Evolutionary conservation across 35 echinoderm and acorn worm species (phyloP).

Genomic region (Hemicentrotus pulcherrimus): DNA sequence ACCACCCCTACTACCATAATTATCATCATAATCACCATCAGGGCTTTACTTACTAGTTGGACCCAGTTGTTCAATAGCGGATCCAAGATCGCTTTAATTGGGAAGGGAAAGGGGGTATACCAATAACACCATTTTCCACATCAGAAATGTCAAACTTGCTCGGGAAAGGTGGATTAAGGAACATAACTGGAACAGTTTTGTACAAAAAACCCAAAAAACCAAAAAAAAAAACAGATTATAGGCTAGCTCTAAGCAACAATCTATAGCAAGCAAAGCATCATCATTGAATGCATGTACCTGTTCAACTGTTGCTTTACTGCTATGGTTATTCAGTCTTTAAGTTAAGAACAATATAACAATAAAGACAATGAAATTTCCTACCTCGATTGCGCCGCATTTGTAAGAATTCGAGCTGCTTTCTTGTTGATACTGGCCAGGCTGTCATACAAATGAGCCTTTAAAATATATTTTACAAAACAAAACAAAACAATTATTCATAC

Average conservation of each 20-base stretch:
- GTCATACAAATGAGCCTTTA: slow-evolving; percentile 40
- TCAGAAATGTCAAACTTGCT: too few species aligned
- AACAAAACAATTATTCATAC: too few species aligned
- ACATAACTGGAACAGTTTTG: too few species aligned
- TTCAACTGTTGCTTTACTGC: too few species aligned
- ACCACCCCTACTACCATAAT: too few species aligned
- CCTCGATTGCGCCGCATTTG: slow-evolving; percentile 35
- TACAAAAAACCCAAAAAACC: too few species aligned
- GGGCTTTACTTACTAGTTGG: too few species aligned
- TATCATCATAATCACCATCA: too few species aligned
- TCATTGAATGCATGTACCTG: neutral
- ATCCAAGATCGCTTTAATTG: neutral
- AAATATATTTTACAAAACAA: neutral
- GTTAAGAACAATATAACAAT: neutral
- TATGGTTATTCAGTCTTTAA: too few species aligned
- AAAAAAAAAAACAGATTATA: too few species aligned
- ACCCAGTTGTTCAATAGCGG: neutral
- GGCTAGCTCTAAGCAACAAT: neutral
- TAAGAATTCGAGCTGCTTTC: slow-evolving; percentile 46
- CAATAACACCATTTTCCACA: neutral
- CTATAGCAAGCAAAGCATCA: neutral
- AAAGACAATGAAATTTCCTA: neutral
- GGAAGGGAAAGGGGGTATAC: neutral
- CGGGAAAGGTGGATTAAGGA: too few species aligned
- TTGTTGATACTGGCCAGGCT: neutral